Evolutionary conservation across 2,888 invertebrate species (phyloP), one percentile per base, ranked within the genome.

Genomic region (Rapana venosa): DNA sequence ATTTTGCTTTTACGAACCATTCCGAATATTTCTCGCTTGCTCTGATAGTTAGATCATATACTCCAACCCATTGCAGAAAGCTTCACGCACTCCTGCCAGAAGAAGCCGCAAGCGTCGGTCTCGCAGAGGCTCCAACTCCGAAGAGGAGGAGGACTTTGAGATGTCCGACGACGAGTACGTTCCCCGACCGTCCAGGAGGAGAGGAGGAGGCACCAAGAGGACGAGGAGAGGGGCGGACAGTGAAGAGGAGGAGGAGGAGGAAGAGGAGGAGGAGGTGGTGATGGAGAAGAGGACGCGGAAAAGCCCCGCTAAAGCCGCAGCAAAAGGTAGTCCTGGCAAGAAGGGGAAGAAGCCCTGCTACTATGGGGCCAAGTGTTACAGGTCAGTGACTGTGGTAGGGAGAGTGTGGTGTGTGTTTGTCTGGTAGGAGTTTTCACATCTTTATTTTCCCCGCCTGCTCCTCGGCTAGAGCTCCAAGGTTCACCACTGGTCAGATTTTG

Each of bases 161-260:
- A 92, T 92, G 13, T 93, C 93, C 36, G 92, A 93, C 30, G 94
- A 94, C 35, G 93, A 92, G 56, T 95, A 95, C 90, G 92, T 93
- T 13, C 94, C 95, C 1, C 92, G 94, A 35, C 93, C 94, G 15
- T 94, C 93, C 70, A 94, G 93, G 88, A 88, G 94, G 56, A 90
- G 95, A 87, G 93, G 93, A 17, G 92, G 92, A 47, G 91, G 93
- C 8, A 83, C 87, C 58, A 90, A 87, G 87, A 81, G 61, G 47
- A 74, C 22, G 32, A 74, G 74, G 36, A 22, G 61, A 86, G 81
- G 32, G 8, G 85, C 13, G 5, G 66, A 35, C n/a, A 26, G 32
- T 0, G 87, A 87, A 17, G 87, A 90, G 47, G 90, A 90, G 56
- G 90, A 90, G 0, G 90, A 90, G 35, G 89, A 89, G 30, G 88